Percentiles rank a stretch among this genome's conserved stretches.
Conservation (phyloP, 2,797 vertebrate species). For the Stomatorhinus walkeri region DNA sequence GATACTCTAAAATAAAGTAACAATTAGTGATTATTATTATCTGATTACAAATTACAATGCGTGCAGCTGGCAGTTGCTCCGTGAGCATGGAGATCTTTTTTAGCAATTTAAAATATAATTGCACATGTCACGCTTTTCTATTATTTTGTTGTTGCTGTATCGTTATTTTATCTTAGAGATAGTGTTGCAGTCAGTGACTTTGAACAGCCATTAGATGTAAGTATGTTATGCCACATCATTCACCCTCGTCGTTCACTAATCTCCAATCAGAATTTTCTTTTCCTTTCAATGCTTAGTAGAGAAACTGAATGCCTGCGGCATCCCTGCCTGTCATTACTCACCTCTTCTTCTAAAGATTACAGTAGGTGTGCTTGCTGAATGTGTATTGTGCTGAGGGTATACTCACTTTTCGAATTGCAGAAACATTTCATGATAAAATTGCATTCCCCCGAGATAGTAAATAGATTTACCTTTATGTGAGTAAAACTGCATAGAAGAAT, state of each 20-base stretch:
- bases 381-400: not conserved
- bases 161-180: not conserved
- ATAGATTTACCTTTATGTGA: not conserved
- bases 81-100: not conserved
- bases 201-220: not conserved
- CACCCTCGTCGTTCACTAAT: not conserved
- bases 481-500: not conserved
- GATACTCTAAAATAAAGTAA: not conserved
- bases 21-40: not conserved
- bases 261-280: not conserved
- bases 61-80: not conserved
- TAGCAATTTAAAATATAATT: not conserved
- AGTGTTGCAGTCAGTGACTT: not conserved
- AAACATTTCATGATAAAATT: not conserved
- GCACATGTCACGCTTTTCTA: not conserved
- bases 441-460: not conserved
- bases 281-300: not conserved
- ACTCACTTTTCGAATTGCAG: not conserved
- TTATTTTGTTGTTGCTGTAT: not conserved
- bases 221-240: not conserved
- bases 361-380: not conserved
- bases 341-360: not conserved
- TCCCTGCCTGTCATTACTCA: not conserved
- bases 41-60: not conserved
- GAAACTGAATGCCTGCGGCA: not conserved